Evolutionary conservation across 2,888 invertebrate genomes (phyloP).

Genomic region (Tortricodes alternella): DNA sequence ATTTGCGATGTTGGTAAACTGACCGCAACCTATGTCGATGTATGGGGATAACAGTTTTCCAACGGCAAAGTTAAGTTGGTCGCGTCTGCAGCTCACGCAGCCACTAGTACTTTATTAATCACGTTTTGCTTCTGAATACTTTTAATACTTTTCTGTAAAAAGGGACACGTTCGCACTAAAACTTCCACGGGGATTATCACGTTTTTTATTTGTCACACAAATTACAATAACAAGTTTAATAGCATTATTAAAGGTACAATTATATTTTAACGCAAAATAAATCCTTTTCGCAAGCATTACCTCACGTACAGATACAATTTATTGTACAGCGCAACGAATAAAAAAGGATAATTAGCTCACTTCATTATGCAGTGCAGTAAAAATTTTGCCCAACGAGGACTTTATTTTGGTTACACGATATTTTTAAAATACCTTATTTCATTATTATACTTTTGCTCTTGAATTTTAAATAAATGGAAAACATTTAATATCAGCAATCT

Average conservation of each 20-base stretch:
- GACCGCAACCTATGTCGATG: too few species aligned
- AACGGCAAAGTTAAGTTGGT: too few species aligned
- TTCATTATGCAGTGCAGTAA: conserved; percentile 3
- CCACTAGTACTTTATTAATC: too few species aligned
- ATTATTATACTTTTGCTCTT: background rate
- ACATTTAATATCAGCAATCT: too few species aligned
- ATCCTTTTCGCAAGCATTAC: conserved; percentile 21
- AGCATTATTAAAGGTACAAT: conserved; percentile 22
- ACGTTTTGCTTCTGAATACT: too few species aligned
- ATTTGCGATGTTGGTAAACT: too few species aligned
- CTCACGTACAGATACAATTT: conserved; percentile 22
- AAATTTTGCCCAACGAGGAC: background rate
- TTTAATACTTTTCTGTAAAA: too few species aligned
- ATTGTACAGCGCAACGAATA: conserved; percentile 1
- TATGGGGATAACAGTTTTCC: too few species aligned
- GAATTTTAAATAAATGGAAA: too few species aligned
- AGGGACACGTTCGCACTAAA: too few species aligned
- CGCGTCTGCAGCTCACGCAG: too few species aligned
- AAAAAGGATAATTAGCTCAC: conserved; percentile 1
- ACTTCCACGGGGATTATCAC: background rate
- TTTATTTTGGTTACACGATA: background rate
- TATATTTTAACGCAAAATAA: conserved; percentile 21
- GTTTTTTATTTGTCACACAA: background rate
- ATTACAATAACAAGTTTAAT: conserved; percentile 5
- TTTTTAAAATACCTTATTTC: background rate